Evolutionary conservation across 2,888 invertebrate species (phyloP), one percentile per base, ranked within the genome.

Genomic region (Ophion ventricosus): DNA sequence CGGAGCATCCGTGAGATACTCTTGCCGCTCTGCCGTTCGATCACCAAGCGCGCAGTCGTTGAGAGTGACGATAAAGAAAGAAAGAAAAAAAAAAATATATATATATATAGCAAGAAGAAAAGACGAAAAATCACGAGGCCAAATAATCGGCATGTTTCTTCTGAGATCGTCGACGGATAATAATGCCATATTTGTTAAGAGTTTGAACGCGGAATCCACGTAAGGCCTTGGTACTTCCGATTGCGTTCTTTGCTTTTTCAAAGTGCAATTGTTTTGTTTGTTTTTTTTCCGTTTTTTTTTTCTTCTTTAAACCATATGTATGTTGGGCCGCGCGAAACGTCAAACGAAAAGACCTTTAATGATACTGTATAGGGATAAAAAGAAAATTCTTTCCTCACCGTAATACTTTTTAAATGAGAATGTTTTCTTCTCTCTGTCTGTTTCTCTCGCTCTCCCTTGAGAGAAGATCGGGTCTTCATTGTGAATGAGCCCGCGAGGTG

Each of bases 401-500:
- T 49, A 49, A 49, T 49, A 14, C 14, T 49, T 49, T 49, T n/a
- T n/a, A n/a, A 49, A 49, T 23, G 57, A n/a, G 57, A 23, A 57
- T 23, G 23, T 57, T 17, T 57, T 23, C 57, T 57, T 5, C 57
- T 23, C 17, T 23, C 20, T 57, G 8, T 57, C 20, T 57, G 14
- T 57, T 14, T 57, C 57, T 57, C 57, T 57, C 57, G 5, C 57
- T 57, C 57, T 57, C 57, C 23, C 11, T 49, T 49, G 49, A 49
- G 49, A 49, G 49, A 49, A 49, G 49, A 49, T 49, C 49, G 49
- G 49, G 49, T 49, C 49, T 49, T 49, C 49, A 83, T 83, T 80
- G 80, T 80, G 23, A 77, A 83, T 83, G 80, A 70, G 66, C 57
- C 80, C 73, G 72, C 11, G 73, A 72, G 72, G 72, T 54, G 63